Conservation (phyloP, 2,797 vertebrate species). For the Moxostoma hubbsi region DNA sequence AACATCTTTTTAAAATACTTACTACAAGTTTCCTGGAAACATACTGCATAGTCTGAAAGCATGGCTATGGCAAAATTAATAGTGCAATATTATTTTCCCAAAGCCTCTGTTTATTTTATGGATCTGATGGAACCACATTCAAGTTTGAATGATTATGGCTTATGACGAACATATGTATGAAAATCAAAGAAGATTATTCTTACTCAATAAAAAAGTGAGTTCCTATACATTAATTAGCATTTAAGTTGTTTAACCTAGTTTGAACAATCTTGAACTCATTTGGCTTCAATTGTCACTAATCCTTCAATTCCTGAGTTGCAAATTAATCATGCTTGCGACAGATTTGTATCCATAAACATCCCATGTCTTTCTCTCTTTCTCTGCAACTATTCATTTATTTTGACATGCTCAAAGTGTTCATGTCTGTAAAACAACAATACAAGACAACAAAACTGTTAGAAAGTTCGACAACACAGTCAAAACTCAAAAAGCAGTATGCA, state of each 20-base stretch:
- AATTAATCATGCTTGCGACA: background rate
- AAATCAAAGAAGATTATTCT: too few species aligned
- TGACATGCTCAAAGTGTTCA: background rate
- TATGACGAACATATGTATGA: background rate
- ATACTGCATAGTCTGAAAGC: too few species aligned
- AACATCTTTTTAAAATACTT: background rate
- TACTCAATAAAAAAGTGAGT: background rate
- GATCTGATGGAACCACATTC: background rate
- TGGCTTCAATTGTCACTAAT: slow-evolving; percentile 17
- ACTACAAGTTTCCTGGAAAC: too few species aligned
- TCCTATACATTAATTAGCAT: background rate
- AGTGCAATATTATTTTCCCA: background rate
- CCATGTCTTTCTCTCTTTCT: background rate
- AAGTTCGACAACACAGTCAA: background rate
- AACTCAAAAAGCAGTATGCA: slow-evolving; percentile 7
- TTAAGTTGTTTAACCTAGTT: background rate
- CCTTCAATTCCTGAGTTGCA: slow-evolving; percentile 2
- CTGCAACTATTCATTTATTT: background rate
- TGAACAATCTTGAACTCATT: background rate
- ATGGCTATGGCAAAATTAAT: background rate
- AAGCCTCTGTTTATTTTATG: background rate
- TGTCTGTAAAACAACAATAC: slow-evolving; percentile 7
- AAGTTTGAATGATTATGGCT: background rate
- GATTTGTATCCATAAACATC: slow-evolving; percentile 3
- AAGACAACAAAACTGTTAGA: background rate